phyloP scores from a whole-genome alignment of 2,888 invertebrate genomes.

The Drosophila affinis region DNA sequence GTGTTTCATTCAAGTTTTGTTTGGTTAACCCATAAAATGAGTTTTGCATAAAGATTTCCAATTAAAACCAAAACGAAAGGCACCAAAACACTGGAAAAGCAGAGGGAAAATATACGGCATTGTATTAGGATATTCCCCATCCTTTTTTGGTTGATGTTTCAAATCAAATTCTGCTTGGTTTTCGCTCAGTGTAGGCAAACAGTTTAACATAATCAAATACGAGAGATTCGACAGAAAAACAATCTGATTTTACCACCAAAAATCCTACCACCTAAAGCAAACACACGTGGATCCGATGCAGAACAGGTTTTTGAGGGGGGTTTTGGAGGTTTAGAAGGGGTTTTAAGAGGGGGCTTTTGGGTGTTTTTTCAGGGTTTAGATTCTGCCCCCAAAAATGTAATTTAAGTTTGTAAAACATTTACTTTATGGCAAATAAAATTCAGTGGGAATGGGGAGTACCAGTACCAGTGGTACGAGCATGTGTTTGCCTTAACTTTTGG shows the following conservation, averaged over 20 bases:
- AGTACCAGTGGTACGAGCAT: background rate
- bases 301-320: background rate
- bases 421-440: constrained; percentile 46
- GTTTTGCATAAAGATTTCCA: constrained; percentile 15
- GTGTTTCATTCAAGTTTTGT: background rate
- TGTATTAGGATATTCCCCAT: background rate
- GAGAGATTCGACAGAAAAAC: constrained; percentile 23
- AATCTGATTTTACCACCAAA: constrained; percentile 28
- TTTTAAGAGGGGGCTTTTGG: background rate
- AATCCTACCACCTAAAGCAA: constrained; percentile 32
- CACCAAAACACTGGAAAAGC: background rate
- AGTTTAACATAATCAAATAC: constrained; percentile 37
- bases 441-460: background rate
- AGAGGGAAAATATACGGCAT: background rate
- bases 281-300: constrained; percentile 15
- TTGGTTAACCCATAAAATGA: constrained; percentile 8
- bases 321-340: too few relatives aligned
- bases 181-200: constrained; percentile 21
- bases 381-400: constrained; percentile 27
- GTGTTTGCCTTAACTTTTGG: constrained; percentile 40
- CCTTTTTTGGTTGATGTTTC: background rate
- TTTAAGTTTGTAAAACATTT: constrained; percentile 43
- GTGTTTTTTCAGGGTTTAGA: background rate
- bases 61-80: background rate
- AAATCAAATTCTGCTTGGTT: background rate